A percentile compares a stretch with the other conserved stretches of the same genome.
Evolutionary conservation across 1,140 invertebrate genomes (phyloP).

Genomic region (Megalopta genalis): DNA sequence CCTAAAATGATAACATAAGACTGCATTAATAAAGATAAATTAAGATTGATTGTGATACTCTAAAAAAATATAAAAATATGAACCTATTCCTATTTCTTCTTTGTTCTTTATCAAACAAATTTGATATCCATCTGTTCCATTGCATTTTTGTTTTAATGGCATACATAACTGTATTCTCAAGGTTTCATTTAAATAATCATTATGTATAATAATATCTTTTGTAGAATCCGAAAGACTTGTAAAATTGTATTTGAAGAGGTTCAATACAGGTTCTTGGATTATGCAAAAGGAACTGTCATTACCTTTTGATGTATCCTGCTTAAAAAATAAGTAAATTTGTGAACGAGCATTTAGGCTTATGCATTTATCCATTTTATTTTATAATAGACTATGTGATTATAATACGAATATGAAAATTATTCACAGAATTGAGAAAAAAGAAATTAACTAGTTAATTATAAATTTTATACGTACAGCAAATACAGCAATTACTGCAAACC

Average conservation of each 20-base stretch:
- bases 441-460: not conserved
- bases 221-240: conserved; percentile 39
- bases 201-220: conserved; percentile 51
- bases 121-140: conserved; percentile 58
- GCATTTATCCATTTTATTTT: too few relatives aligned
- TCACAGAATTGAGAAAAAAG: not conserved
- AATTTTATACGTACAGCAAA: conserved; percentile 44
- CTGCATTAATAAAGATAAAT: conserved; percentile 2
- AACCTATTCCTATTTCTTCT: conserved; percentile 71
- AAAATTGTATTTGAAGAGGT: conserved; percentile 54
- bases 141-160: conserved; percentile 66
- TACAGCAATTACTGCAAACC: conserved; percentile 30
- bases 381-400: not conserved
- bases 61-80: conserved; percentile 11
- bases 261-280: conserved; percentile 15
- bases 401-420: not conserved
- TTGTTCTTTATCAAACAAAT: conserved; percentile 66
- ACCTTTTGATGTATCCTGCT: not conserved
- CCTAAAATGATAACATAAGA: conserved; percentile 57
- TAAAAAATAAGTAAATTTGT: not conserved
- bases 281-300: conserved; percentile 12
- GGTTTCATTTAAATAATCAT: conserved; percentile 40
- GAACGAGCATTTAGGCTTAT: too few relatives aligned
- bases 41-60: not conserved
- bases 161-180: conserved; percentile 68